phyloP scores from a whole-genome alignment of 2,113 vertebrate genomes.

The Serilophus lunatus region DNA sequence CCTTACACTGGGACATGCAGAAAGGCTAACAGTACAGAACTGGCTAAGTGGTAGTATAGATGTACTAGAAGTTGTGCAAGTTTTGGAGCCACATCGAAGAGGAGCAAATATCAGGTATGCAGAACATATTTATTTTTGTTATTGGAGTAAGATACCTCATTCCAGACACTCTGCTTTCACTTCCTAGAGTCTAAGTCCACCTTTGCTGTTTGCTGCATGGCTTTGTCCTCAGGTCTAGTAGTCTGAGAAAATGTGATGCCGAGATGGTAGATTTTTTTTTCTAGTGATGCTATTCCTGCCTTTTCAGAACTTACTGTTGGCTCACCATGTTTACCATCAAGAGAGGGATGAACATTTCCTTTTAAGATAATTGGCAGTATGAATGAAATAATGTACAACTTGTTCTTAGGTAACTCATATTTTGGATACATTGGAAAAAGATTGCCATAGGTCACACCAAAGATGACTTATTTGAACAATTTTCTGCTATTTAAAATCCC shows the following conservation, averaged over 20 bases:
- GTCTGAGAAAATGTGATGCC: not conserved
- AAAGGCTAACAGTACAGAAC: not conserved
- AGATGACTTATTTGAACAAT: not conserved
- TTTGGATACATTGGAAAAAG: not conserved
- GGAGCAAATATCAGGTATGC: not conserved
- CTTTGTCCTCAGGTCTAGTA: not conserved
- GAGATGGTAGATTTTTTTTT: not conserved
- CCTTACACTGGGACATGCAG: not conserved
- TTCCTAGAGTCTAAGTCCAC: not conserved
- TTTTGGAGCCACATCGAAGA: not conserved
- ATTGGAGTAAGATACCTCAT: not conserved
- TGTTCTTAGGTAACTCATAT: not conserved
- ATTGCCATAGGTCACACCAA: not conserved
- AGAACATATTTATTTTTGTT: not conserved
- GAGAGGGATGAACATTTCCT: not conserved
- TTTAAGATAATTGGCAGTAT: not conserved
- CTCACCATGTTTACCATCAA: not conserved
- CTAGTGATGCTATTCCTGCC: not conserved
- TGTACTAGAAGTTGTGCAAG: not conserved
- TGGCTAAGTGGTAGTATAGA: not conserved
- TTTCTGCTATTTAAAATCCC: not conserved
- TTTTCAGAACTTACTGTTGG: not conserved
- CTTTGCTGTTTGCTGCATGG: not conserved
- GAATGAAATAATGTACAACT: rapidly evolving
- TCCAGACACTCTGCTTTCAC: not conserved